A percentile compares a stretch with the other conserved stretches of the same genome.
These are phyloP conservation scores for Chelidonichthys spinosus DNA, from an alignment of 2,797 vertebrate genomes.

Conservation along the genomic window DNA sequence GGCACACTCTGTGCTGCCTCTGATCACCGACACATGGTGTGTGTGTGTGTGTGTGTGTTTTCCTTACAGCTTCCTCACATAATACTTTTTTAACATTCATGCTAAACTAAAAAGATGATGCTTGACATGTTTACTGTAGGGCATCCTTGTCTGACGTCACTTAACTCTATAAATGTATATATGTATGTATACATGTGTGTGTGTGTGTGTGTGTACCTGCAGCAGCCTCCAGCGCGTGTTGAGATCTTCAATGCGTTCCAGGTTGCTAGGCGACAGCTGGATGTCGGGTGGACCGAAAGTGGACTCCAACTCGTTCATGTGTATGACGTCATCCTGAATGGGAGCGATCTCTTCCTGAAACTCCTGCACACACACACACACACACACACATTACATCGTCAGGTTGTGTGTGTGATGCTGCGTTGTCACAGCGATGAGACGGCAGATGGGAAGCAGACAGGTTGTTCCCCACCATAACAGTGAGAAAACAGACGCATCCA, in stretches of 20 bases:
- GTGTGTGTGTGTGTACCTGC: constrained; percentile 84
- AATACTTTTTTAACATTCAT: neutral
- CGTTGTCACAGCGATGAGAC: constrained; percentile 21
- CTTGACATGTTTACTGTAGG: neutral
- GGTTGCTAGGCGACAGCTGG: constrained; percentile 91
- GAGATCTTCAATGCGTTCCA: constrained; percentile 91
- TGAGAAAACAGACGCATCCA: constrained; percentile 37
- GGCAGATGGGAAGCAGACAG: constrained; percentile 29
- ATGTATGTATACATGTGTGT: neutral
- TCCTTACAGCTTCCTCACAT: constrained; percentile 6
- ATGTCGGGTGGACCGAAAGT: constrained; percentile 87
- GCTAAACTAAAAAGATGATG: neutral
- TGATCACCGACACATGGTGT: constrained; percentile 40
- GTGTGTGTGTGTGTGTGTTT: constrained; percentile 22
- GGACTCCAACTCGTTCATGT: constrained; percentile 90
- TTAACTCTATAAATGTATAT: neutral
- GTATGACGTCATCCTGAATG: constrained; percentile 92
- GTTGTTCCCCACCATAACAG: constrained; percentile 21
- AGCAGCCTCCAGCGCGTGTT: constrained; percentile 95
- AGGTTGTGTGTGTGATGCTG: constrained; percentile 1
- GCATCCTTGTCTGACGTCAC: neutral
- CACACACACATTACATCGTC: neutral
- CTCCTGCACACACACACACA: constrained; percentile 77
- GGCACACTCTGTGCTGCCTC: constrained; percentile 38
- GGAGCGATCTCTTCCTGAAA: constrained; percentile 91